Evolutionary conservation across 2,888 invertebrate species (phyloP).

Genomic region (Lapara coniferarum): DNA sequence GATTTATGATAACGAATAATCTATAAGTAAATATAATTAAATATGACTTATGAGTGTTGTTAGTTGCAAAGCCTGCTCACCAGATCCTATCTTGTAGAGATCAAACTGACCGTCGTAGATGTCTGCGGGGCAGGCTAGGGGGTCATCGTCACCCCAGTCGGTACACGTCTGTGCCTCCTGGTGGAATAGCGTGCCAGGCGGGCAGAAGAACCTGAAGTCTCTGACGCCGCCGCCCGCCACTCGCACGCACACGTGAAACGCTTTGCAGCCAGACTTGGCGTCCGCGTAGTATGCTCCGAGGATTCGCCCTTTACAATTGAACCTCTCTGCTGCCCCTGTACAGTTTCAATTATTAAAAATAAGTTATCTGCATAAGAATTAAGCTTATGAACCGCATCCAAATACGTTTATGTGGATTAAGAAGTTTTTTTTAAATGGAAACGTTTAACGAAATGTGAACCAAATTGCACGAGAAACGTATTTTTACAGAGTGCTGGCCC

Average conservation of each 20-base stretch:
- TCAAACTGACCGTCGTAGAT: conserved; percentile 94
- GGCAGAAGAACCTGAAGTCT: conserved; percentile 94
- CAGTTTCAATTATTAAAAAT: not conserved
- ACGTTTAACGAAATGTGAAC: too few species aligned
- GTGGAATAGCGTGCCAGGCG: conserved; percentile 95
- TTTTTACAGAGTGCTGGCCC: too few species aligned
- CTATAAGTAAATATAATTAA: not conserved
- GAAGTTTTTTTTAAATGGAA: too few species aligned
- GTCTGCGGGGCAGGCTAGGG: conserved; percentile 92
- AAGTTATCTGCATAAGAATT: too few species aligned
- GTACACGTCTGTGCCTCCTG: conserved; percentile 96
- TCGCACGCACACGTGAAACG: conserved; percentile 95
- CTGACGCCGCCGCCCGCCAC: conserved; percentile 91
- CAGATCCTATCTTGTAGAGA: conserved; percentile 91
- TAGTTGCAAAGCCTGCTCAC: conserved; percentile 83
- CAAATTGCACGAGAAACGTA: too few species aligned
- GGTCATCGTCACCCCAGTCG: conserved; percentile 90
- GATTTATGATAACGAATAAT: not conserved
- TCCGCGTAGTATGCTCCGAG: conserved; percentile 95
- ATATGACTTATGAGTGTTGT: conserved; percentile 53
- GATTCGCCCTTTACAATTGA: conserved; percentile 92
- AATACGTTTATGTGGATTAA: too few species aligned
- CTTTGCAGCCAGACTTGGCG: conserved; percentile 93
- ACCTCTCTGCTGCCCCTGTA: conserved; percentile 83
- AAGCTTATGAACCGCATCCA: too few species aligned